Evolutionary conservation across 2,797 vertebrate species (phyloP), one percentile per base, ranked within the genome.

Genomic region (Pelobates cultripes): DNA sequence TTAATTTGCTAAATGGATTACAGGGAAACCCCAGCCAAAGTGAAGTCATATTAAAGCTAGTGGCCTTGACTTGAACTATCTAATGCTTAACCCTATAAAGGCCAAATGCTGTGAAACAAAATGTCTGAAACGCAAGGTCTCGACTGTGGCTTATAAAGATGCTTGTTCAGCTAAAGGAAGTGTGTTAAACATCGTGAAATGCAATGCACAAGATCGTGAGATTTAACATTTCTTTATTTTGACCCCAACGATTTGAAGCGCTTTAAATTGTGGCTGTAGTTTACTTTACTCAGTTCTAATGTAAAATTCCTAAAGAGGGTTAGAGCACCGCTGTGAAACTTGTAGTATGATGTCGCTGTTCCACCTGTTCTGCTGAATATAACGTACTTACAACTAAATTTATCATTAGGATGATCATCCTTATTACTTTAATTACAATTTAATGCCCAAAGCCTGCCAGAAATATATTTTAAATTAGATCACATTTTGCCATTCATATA

Each of bases 1-100:
- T 95, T 95, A 94, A 95, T 94, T 95, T 94, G 93, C 92, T 95
- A 94, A 95, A 95, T 94, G 93, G 93, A 95, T 95, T 94, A 94
- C 91, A 93, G 93, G 92, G 93, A 93, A 94, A 93, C 93, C 92
- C 93, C 93, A 94, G 94, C 91, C 93, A 93, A 93, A 94, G 92
- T 94, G 92, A 94, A 95, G 93, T 94, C 92, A 93, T 91, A 92
- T 92, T 84, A 77, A 79, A 84, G 77, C 93, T 91, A 89, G 92
- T 94, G 93, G 93, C 93, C 94, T 94, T 93, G 88, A 91, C 90
- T 92, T 95, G 93, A 94, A 95, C 93, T 92, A 94, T 93, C 93
- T 92, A 90, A 92, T 93, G 91, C 92, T 94, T 94, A 94, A 94
- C 93, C 93, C 91, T 88, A 88, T 85, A 67, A 60, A 87, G 88